Evolutionary conservation across 2,113 vertebrate species (phyloP).

Genomic region (Abramis brama): DNA sequence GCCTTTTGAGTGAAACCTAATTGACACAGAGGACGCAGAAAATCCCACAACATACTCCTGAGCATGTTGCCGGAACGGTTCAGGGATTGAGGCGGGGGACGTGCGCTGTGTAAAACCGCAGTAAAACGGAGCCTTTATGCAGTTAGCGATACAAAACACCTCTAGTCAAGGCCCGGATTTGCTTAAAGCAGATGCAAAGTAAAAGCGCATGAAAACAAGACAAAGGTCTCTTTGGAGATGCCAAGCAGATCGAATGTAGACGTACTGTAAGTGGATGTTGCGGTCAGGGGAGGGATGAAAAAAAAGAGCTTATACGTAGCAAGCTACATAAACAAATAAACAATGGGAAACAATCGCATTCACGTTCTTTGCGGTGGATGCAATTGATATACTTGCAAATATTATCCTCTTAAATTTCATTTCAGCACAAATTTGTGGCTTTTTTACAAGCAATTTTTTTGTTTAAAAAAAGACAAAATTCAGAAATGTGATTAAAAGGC

Average conservation of each 20-base stretch:
- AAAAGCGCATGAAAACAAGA: background rate
- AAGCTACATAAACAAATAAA: background rate
- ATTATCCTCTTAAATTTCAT: too few species aligned
- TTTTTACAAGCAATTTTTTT: background rate
- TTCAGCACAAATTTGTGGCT: too few species aligned
- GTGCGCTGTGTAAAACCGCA: background rate
- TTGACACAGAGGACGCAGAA: conserved; percentile 52
- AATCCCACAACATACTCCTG: conserved; percentile 51
- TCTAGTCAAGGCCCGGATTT: background rate
- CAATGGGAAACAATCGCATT: background rate
- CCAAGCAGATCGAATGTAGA: background rate
- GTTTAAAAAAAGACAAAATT: background rate
- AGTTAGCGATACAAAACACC: conserved; percentile 12
- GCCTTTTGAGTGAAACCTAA: conserved; percentile 67
- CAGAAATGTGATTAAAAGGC: background rate
- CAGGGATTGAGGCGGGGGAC: conserved; percentile 30
- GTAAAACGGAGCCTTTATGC: conserved; percentile 22
- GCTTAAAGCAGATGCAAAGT: conserved; percentile 26
- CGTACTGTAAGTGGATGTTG: background rate
- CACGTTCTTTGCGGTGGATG: background rate
- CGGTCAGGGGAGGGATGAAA: background rate
- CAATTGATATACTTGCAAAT: background rate
- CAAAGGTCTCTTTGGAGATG: background rate
- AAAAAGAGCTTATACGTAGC: background rate
- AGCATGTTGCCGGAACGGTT: conserved; percentile 41